Base-by-base conservation (phyloP, 2,888 invertebrate species). In the Chymomyza amoena region DNA sequence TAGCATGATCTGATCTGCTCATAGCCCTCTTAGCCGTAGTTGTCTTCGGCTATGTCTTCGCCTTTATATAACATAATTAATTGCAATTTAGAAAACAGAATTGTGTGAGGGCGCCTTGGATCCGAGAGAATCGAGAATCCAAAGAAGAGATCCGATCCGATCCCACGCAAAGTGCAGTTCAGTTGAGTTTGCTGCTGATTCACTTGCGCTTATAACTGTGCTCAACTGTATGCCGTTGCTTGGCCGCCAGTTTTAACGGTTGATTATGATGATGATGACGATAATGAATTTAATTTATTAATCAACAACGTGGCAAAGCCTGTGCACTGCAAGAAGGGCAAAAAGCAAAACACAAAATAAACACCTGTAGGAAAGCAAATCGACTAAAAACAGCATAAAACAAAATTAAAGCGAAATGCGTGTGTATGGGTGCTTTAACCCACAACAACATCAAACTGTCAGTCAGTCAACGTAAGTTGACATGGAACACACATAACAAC, bases 261-360 rank as follows among this genome's bases (percentile, higher is more conserved):
- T 88, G 79, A 88, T 89, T 80, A 82, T 85, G 83, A 78, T 88
- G 83, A 80, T 75, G 68, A 45, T 45, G 39, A 45, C 13, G 39
- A 45, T 45, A 45, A 45, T 81, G 80, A 86, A 80, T 84, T 89
- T 89, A 88, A 90, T 85, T 90, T 88, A 90, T 88, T 88, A 88
- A 84, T 87, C 88, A 82, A 82, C 78, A 86, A 82, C 72, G 68
- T 75, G 64, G 62, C 20, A 63, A 70, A 72, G 78, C 70, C 13
- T 45, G n/a, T n/a, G n/a, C n/a, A n/a, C n/a, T n/a, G 36, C 25
- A 20, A 50, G 32, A n/a, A 67, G 60, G 52, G 57, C 59, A 62
- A 61, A 66, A 66, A 20, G 68, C 62, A 64, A 64, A 76, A 52
- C 61, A 70, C 62, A 64, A 64, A 76, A 52, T 63, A 70, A 75